Conservation (phyloP, 1,140 invertebrate species). For the Drosophila mauritiana region DNA sequence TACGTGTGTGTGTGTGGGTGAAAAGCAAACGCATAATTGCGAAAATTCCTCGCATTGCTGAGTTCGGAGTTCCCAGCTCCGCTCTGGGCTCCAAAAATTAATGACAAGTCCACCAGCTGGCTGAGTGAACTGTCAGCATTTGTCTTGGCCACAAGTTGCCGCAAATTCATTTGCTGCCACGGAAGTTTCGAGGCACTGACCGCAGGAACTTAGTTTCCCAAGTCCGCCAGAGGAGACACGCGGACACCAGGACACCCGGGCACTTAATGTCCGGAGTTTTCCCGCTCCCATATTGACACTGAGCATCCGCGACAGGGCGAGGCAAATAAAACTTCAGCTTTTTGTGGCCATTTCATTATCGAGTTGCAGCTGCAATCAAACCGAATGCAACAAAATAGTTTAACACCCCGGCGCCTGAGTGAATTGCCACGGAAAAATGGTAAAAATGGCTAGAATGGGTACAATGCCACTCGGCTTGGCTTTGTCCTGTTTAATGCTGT, state of each 20-base stretch:
- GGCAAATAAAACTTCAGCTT: slow-evolving; percentile 31
- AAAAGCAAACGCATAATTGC: slow-evolving; percentile 13
- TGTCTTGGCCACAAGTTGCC: slow-evolving; percentile 30
- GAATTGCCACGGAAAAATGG: slow-evolving; percentile 12
- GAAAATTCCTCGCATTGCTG: slow-evolving; percentile 13
- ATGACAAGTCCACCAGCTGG: slow-evolving; percentile 20
- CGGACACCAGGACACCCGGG: neutral
- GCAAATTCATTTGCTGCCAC: slow-evolving; percentile 31
- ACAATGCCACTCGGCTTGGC: slow-evolving; percentile 36
- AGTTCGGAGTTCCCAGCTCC: neutral
- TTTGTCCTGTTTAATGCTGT: slow-evolving; percentile 47
- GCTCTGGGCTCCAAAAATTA: slow-evolving; percentile 9
- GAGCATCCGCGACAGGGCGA: neutral
- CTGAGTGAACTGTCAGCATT: slow-evolving; percentile 42
- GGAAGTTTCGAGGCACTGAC: slow-evolving; percentile 27
- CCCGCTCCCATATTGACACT: slow-evolving; percentile 26
- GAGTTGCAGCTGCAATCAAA: slow-evolving; percentile 43
- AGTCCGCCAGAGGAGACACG: neutral
- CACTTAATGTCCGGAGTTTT: slow-evolving; percentile 32
- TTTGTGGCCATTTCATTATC: slow-evolving; percentile 58
- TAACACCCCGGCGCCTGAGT: slow-evolving; percentile 19
- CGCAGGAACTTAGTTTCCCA: slow-evolving; percentile 4
- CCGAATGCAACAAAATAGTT: slow-evolving; percentile 50
- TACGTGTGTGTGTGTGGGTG: neutral
- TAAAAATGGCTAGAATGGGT: slow-evolving; percentile 7